Evolutionary conservation across 1,140 invertebrate species (phyloP).

Genomic region (Chironomus tepperi): DNA sequence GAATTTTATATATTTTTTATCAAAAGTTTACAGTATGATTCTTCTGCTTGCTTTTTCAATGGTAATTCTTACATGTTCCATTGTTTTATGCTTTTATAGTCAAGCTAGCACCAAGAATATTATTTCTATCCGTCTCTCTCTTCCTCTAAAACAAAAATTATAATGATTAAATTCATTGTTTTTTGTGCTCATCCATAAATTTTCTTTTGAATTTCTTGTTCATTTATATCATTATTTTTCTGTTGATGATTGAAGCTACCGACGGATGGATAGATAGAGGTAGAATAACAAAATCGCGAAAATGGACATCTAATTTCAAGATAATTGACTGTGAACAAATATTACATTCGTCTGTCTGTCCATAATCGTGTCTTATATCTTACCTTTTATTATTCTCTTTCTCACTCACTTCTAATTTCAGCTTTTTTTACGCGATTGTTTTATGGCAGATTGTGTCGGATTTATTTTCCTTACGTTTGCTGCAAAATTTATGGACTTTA

Average conservation of each 20-base stretch:
- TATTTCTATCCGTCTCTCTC: not conserved
- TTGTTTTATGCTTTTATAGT: conserved; percentile 9
- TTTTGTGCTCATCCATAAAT: not conserved
- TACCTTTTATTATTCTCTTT: no score
- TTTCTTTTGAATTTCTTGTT: not conserved
- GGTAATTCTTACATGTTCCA: conserved; percentile 7
- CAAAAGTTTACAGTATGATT: not conserved
- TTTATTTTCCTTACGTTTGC: no score
- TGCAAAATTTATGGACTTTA: no score
- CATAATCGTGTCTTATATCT: no score
- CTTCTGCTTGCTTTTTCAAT: not conserved
- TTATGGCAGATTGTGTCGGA: no score
- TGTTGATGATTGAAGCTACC: conserved; percentile 7
- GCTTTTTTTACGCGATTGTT: no score
- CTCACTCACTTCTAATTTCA: no score
- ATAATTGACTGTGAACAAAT: not conserved
- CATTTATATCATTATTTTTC: not conserved
- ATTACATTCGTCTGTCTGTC: no score
- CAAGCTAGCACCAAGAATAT: not conserved
- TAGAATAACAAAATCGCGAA: not conserved
- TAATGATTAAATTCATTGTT: conserved; percentile 1
- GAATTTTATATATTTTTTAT: not conserved
- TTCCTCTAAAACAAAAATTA: not conserved
- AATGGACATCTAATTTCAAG: conserved; percentile 8
- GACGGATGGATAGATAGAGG: not conserved